phyloP scores from a whole-genome alignment of 1,140 invertebrate genomes.

The Drosophila ambigua region DNA sequence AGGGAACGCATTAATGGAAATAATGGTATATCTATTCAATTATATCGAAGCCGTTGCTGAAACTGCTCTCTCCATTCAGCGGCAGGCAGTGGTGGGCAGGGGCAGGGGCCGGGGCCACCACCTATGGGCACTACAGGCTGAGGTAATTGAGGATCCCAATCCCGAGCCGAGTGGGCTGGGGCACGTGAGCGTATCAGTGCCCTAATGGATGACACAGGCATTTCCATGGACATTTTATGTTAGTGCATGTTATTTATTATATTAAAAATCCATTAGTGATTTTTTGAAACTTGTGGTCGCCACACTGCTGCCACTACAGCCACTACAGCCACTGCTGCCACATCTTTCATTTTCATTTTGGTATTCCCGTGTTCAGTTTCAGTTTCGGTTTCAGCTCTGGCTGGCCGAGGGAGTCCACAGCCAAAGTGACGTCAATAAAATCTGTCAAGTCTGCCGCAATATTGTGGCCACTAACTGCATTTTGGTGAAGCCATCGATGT shows the following conservation, averaged over 20 bases:
- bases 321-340: conserved; percentile 24
- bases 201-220: conserved; percentile 70
- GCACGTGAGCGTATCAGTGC: conserved; percentile 3
- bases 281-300: conserved; percentile 78
- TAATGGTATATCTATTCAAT: conserved; percentile 77
- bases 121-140: not conserved
- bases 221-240: conserved; percentile 49
- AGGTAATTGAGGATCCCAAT: conserved; percentile 1
- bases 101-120: no score
- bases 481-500: conserved; percentile 67
- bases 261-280: conserved; percentile 81
- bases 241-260: conserved; percentile 77
- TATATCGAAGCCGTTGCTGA: conserved; percentile 50
- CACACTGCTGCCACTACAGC: conserved; percentile 36
- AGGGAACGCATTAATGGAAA: conserved; percentile 63
- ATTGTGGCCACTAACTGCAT: conserved; percentile 78
- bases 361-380: conserved; percentile 25
- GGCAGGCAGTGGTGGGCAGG: not conserved
- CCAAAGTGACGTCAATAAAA: conserved; percentile 57
- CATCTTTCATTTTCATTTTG: conserved; percentile 75
- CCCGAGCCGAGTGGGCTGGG: not conserved
- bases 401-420: conserved; percentile 1
- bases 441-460: conserved; percentile 40
- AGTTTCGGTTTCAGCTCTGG: conserved; percentile 23
- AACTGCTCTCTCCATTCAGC: conserved; percentile 1